phyloP scores from a whole-genome alignment of 2,888 invertebrate genomes.

The Shargacucullia verbasci region DNA sequence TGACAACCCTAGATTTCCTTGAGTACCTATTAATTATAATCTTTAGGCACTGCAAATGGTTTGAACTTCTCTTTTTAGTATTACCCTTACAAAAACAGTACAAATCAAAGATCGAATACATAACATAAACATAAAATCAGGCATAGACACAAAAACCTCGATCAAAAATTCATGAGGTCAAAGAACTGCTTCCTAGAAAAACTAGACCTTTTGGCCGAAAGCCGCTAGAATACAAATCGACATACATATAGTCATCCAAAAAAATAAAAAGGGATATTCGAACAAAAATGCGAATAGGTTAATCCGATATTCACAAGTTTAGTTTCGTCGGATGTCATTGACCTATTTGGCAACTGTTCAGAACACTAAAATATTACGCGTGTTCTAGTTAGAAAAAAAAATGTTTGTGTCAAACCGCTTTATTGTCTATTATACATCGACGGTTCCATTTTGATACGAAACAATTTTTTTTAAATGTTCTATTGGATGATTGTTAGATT shows the following conservation, averaged over 20 bases:
- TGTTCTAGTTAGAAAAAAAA: slow-evolving; percentile 62
- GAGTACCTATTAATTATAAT: no score
- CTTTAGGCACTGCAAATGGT: no score
- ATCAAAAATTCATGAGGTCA: slow-evolving; percentile 41
- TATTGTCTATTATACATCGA: slow-evolving; percentile 40
- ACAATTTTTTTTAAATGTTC: no score
- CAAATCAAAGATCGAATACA: no score
- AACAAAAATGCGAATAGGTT: slow-evolving; percentile 46
- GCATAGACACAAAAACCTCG: not conserved
- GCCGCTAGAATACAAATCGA: slow-evolving; percentile 25
- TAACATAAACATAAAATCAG: no score
- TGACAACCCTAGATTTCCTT: no score
- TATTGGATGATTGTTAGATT: no score
- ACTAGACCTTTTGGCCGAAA: slow-evolving; percentile 9
- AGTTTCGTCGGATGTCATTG: slow-evolving; percentile 66
- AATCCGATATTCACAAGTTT: slow-evolving; percentile 61
- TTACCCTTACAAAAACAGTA: no score
- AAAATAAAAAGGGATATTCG: slow-evolving; percentile 30
- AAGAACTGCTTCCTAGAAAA: slow-evolving; percentile 14
- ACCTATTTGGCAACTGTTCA: slow-evolving; percentile 78
- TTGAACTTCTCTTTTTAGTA: no score
- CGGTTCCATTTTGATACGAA: not conserved
- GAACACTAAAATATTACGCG: slow-evolving; percentile 62
- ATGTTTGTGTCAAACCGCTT: slow-evolving; percentile 22
- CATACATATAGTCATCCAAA: slow-evolving; percentile 24